Conservation (phyloP, 2,797 vertebrate genomes). For the Hybognathus amarus region DNA sequence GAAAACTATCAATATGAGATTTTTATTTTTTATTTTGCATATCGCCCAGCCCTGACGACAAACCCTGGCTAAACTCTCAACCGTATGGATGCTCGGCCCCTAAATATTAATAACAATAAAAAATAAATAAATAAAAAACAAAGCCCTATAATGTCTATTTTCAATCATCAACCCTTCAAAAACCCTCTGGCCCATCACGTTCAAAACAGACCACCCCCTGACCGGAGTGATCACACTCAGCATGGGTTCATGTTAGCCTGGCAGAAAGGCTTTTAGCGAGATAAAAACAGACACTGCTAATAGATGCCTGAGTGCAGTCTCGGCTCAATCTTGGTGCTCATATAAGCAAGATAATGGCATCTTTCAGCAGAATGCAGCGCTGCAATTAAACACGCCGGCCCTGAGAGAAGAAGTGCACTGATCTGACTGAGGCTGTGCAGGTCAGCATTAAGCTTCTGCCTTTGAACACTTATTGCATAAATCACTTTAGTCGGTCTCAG, state of each 20-base stretch:
- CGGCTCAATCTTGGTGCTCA: slow-evolving; percentile 42
- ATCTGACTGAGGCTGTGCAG: slow-evolving; percentile 15
- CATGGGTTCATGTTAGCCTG: background rate
- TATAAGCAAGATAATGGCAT: slow-evolving; percentile 55
- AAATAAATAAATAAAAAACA: too few species aligned
- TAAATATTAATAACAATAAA: too few species aligned
- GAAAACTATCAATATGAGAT: background rate
- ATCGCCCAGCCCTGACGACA: background rate
- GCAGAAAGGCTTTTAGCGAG: slow-evolving; percentile 55
- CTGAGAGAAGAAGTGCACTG: slow-evolving; percentile 22
- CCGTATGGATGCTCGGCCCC: background rate
- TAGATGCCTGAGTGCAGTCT: slow-evolving; percentile 38
- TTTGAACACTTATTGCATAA: slow-evolving; percentile 28
- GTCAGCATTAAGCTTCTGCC: slow-evolving; percentile 28
- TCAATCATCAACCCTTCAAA: background rate
- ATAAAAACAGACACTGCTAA: slow-evolving; percentile 33
- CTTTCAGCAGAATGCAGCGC: slow-evolving; percentile 39
- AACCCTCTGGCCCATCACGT: slow-evolving; percentile 4
- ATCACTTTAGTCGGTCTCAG: slow-evolving; percentile 15
- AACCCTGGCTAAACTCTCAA: background rate
- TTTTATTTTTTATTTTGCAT: too few species aligned
- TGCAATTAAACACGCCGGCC: slow-evolving; percentile 52
- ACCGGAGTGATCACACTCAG: background rate
- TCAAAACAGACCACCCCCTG: background rate
- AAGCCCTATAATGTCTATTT: slow-evolving; percentile 18